Conservation (phyloP, 2,113 vertebrate genomes). For the Bettongia penicillata region DNA sequence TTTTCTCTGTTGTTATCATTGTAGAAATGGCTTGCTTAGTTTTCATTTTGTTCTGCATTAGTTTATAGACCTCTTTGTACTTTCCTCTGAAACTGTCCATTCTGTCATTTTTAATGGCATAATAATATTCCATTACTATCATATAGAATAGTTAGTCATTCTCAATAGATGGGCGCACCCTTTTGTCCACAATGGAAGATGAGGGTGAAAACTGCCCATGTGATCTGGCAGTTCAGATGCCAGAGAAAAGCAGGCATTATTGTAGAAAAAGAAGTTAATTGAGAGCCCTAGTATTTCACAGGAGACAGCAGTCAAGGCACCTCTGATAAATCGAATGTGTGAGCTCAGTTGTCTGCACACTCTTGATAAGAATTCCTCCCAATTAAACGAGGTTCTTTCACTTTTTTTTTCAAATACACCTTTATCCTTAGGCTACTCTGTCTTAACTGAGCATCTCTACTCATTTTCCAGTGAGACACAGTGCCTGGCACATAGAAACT, state of each 20-base stretch:
- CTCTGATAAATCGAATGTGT: not conserved
- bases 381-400: not conserved
- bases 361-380: not conserved
- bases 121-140: not conserved
- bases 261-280: not conserved
- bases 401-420: not conserved
- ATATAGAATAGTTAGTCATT: not conserved
- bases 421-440: slow-evolving; percentile 34
- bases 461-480: slow-evolving; percentile 11
- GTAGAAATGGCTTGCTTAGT: not conserved
- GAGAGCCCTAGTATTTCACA: not conserved
- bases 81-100: not conserved
- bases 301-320: not conserved
- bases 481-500: not conserved
- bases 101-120: not conserved
- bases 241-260: not conserved
- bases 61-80: not conserved
- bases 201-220: not conserved
- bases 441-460: slow-evolving; percentile 1
- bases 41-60: not conserved
- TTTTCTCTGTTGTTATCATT: not conserved
- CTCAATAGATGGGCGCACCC: not conserved
- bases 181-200: not conserved
- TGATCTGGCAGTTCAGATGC: not conserved
- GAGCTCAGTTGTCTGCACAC: not conserved